phyloP scores from a whole-genome alignment of 2,113 vertebrate genomes.

The Proterorhinus semilunaris region DNA sequence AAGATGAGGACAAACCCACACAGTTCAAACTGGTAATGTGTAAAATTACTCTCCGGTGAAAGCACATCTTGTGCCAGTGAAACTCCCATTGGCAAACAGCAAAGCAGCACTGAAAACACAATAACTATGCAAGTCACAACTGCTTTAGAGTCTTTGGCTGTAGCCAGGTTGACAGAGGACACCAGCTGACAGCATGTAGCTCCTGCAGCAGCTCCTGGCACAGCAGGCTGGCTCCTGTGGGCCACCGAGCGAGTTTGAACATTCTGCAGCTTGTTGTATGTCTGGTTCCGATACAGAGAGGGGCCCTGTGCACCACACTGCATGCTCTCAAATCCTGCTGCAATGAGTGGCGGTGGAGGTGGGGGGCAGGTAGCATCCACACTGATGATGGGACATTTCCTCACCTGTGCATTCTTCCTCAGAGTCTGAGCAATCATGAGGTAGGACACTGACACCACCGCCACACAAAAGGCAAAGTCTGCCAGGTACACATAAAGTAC shows the following conservation, averaged over 20 bases:
- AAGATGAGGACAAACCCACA: conserved; percentile 94
- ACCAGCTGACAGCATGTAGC: conserved; percentile 83
- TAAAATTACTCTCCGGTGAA: conserved; percentile 78
- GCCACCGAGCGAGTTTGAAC: conserved; percentile 76
- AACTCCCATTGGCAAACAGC: conserved; percentile 91
- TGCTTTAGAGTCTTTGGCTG: conserved; percentile 89
- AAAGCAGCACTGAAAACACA: conserved; percentile 88
- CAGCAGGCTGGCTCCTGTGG: conserved; percentile 66
- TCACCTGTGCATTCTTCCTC: conserved; percentile 84
- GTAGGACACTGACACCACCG: conserved; percentile 88
- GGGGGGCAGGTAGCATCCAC: conserved; percentile 77
- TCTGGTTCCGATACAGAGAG: conserved; percentile 87
- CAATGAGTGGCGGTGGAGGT: conserved; percentile 75
- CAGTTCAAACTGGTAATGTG: conserved; percentile 92
- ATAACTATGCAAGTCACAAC: conserved; percentile 91
- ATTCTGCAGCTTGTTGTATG: conserved; percentile 83
- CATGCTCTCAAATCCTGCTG: conserved; percentile 67
- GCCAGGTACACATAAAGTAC: conserved; percentile 87
- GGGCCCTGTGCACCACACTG: conserved; percentile 78
- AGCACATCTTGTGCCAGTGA: conserved; percentile 86
- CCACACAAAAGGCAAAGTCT: conserved; percentile 91
- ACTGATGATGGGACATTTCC: conserved; percentile 81
- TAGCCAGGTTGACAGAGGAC: conserved; percentile 84
- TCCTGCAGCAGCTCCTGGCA: conserved; percentile 70
- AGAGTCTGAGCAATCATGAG: conserved; percentile 90